Conservation (phyloP, 2,888 invertebrate genomes). For the Troides aeacus region DNA sequence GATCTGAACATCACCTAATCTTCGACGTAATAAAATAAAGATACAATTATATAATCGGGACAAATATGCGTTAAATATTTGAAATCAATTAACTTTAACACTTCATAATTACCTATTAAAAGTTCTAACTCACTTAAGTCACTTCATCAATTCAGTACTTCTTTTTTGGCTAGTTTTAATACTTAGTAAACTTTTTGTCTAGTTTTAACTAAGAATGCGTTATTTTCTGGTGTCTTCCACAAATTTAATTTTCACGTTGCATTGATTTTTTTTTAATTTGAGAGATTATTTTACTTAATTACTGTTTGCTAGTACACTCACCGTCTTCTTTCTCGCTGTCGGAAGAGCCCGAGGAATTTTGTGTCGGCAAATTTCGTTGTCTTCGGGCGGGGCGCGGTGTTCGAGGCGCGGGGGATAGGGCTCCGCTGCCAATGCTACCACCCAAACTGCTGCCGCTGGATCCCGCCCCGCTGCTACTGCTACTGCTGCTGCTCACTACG, state of each 20-base stretch:
- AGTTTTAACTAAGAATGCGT: no score
- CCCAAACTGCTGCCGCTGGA: constrained; percentile 37
- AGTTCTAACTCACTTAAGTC: no score
- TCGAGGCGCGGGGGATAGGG: constrained; percentile 41
- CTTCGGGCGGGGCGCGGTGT: constrained; percentile 47
- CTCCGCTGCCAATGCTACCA: constrained; percentile 45
- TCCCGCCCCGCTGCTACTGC: constrained; percentile 55
- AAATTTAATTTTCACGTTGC: no score
- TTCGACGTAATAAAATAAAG: background rate
- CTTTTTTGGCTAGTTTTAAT: no score
- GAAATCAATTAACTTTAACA: no score
- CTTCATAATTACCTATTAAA: no score
- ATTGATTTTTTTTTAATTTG: no score
- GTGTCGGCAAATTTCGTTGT: constrained; percentile 53
- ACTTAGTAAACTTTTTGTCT: no score
- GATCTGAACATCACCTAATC: background rate
- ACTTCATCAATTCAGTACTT: no score
- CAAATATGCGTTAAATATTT: no score
- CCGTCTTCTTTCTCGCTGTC: constrained; percentile 81
- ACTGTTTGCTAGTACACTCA: constrained; percentile 32
- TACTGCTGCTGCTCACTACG: constrained; percentile 48
- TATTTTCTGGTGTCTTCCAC: no score
- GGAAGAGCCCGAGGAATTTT: constrained; percentile 74
- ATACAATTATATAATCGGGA: background rate
- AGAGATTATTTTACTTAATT: background rate